phyloP scores from a whole-genome alignment of 2,113 vertebrate species.

The Strix uralensis region DNA sequence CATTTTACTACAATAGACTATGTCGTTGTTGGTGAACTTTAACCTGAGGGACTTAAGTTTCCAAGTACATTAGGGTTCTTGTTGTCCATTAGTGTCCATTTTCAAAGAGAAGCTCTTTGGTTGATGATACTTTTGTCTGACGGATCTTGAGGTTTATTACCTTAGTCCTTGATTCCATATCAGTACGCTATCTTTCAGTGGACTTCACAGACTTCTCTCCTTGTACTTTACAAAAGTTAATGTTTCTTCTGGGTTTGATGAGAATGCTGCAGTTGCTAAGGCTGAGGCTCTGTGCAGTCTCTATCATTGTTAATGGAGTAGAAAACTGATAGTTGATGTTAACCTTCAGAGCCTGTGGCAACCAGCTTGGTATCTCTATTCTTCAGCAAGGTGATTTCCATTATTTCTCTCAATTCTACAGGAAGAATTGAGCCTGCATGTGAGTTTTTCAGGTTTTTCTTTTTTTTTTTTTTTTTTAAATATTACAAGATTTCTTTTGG shows the following conservation, averaged over 20 bases:
- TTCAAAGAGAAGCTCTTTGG: neutral
- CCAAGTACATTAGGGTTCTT: neutral
- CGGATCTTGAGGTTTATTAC: neutral
- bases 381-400: neutral
- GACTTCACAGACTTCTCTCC: neutral
- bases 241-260: neutral
- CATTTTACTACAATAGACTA: neutral
- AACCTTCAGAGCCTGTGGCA: neutral
- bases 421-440: neutral
- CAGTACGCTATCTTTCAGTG: neutral
- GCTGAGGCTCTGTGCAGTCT: no score
- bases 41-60: neutral
- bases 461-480: neutral
- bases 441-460: neutral
- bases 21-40: neutral
- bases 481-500: neutral
- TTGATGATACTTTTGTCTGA: neutral
- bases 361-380: neutral
- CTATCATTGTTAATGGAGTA: neutral
- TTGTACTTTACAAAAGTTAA: neutral
- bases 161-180: neutral
- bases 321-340: neutral
- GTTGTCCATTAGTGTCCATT: neutral
- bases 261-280: neutral
- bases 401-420: neutral